phyloP scores from a whole-genome alignment of 1,140 invertebrate genomes.

The Megathymus violae region DNA sequence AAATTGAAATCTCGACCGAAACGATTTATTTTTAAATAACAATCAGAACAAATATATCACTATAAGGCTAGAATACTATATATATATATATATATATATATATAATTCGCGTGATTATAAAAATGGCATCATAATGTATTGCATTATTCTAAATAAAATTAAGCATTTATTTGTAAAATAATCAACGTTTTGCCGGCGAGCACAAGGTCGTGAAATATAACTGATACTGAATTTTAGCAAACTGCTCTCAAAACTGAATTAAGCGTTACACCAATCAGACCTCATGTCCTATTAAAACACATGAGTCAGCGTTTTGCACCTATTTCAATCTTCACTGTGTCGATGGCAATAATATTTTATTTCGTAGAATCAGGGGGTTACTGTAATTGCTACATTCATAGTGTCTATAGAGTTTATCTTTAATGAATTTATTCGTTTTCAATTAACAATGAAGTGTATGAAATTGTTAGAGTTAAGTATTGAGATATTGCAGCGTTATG shows the following conservation, averaged over 20 bases:
- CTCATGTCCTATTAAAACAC: constrained; percentile 26
- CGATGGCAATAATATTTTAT: not conserved
- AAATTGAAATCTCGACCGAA: no score
- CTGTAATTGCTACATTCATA: constrained; percentile 17
- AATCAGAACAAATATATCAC: no score
- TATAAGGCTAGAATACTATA: no score
- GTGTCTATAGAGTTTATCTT: constrained; percentile 4
- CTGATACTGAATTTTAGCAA: not conserved
- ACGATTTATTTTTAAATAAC: no score
- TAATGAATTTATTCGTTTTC: constrained; percentile 20
- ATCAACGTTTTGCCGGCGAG: no score
- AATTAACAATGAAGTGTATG: constrained; percentile 23
- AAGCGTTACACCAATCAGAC: not conserved
- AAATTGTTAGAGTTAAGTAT: constrained; percentile 19
- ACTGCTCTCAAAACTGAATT: constrained; percentile 1
- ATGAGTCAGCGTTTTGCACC: constrained; percentile 35
- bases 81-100: no score
- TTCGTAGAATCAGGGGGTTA: not conserved
- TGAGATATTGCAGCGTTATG: no score
- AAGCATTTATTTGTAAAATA: not conserved
- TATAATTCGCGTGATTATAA: no score
- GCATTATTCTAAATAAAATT: not conserved
- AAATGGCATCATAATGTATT: no score
- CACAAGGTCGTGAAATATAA: no score
- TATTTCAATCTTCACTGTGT: constrained; percentile 10